Percentiles rank a stretch among this genome's conserved stretches.
These are phyloP conservation scores for Drusus annulatus DNA, from an alignment of 1,140 invertebrate species.

Conservation along the genomic window DNA sequence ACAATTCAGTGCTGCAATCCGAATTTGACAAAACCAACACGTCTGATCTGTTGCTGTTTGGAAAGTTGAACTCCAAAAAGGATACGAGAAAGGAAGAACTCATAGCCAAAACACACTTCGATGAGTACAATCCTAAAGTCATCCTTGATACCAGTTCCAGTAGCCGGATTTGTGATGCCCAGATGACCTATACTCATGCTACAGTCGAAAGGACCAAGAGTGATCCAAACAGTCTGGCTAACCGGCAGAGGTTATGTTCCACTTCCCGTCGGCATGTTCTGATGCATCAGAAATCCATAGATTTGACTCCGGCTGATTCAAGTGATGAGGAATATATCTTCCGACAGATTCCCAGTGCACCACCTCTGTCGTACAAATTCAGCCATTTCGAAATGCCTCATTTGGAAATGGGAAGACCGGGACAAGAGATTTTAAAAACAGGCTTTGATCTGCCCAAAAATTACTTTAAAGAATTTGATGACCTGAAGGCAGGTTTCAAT, in stretches of 20 bases:
- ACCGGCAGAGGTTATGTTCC: constrained; percentile 79
- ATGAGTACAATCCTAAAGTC: constrained; percentile 75
- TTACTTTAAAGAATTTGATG: constrained; percentile 75
- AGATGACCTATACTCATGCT: constrained; percentile 73
- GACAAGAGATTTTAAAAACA: constrained; percentile 67
- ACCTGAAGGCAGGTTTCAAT: constrained; percentile 68
- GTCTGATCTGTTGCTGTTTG: constrained; percentile 48
- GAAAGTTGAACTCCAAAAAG: constrained; percentile 69
- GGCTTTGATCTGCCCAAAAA: constrained; percentile 74
- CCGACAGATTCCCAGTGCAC: constrained; percentile 79
- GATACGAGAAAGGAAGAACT: constrained; percentile 75
- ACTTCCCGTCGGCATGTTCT: constrained; percentile 81
- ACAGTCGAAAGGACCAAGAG: constrained; percentile 88
- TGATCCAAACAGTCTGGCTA: constrained; percentile 83
- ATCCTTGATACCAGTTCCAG: constrained; percentile 70
- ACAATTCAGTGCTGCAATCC: constrained; percentile 69
- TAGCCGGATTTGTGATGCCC: constrained; percentile 68
- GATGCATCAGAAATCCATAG: constrained; percentile 91
- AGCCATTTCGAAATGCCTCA: constrained; percentile 78
- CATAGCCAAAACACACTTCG: constrained; percentile 76
- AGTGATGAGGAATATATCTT: constrained; percentile 85
- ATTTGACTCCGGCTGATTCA: constrained; percentile 85
- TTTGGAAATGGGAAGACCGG: constrained; percentile 58
- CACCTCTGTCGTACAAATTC: constrained; percentile 77
- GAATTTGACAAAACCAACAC: constrained; percentile 75